These are phyloP conservation scores for Coendou prehensilis DNA, from an alignment of 2,797 vertebrate genomes.

Conservation along the genomic window DNA sequence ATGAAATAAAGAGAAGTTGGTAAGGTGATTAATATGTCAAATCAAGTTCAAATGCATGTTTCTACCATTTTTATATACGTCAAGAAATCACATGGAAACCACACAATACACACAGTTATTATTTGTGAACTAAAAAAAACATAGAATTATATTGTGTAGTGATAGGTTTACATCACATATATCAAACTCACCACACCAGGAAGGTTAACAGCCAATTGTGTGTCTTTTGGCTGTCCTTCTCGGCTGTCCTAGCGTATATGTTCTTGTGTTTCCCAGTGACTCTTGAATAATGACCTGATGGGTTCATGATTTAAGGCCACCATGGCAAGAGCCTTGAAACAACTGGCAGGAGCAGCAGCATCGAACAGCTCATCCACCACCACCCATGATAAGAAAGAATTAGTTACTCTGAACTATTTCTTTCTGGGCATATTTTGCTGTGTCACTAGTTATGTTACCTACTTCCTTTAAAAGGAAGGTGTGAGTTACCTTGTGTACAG, in stretches of 20 bases:
- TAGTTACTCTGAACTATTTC: too few relatives aligned
- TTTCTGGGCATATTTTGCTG: background rate
- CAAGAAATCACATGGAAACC: background rate
- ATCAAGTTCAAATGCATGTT: background rate
- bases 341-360: background rate
- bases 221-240: background rate
- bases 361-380: background rate
- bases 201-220: background rate
- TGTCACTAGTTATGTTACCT: background rate
- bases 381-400: fast-evolving
- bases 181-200: background rate
- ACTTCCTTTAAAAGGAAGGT: background rate
- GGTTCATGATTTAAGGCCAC: background rate
- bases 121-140: background rate
- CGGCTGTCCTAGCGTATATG: background rate
- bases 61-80: background rate
- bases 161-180: background rate
- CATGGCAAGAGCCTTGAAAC: background rate
- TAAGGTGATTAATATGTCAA: background rate
- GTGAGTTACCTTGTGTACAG: background rate
- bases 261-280: background rate
- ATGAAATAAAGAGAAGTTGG: background rate
- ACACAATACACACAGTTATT: background rate
- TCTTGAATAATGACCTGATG: background rate
- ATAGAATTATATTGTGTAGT: background rate